Base-by-base conservation (phyloP, 1,140 invertebrate species). In the Drosophila tropicalis region DNA sequence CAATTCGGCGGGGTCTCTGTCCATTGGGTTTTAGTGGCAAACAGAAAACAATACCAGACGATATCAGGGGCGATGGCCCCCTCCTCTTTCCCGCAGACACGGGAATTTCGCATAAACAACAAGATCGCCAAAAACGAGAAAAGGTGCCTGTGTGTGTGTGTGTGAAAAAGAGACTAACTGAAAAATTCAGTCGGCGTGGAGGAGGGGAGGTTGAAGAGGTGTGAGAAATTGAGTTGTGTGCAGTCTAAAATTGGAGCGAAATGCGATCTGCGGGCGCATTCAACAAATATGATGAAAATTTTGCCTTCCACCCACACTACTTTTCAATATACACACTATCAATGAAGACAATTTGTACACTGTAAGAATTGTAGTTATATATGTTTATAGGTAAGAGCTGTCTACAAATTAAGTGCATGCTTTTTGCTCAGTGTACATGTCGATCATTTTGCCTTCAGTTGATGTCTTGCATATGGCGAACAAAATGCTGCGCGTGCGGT, bases 401-500 rank as follows among this genome's bases (percentile, higher is more conserved):
- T 47, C 3, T 47, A 29, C 2, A 12, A 13, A 29, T 7, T n/a
- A 29, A n/a, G 9, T 22, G 10, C 22, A 22, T 7, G 25, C 5
- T 5, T 22, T 32, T 32, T 58, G 25, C 32, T 17, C 5, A 15
- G 56, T 58, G 56, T 58, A 58, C 32, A 58, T 58, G 34, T 58
- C 56, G 56, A 58, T 58, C 56, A 58, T 58, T 12, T 15, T 75
- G 72, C 56, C 32, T 64, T 41, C 62, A 6, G 32, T 72, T 79
- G 76, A 79, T 63, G 76, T 72, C 62, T 79, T 79, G 70, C 76
- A 79, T 79, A 76, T 79, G 76, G 76, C 65, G 65, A 69, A 65
- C 63, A 72, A 76, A 76, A 74, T 36, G 62, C 69, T 76, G 76
- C 76, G 76, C 76, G 76, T 79, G 76, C 73, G 73, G 68, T 70